Conservation (phyloP, 2,797 vertebrate species). For the Silurus aristotelis region DNA sequence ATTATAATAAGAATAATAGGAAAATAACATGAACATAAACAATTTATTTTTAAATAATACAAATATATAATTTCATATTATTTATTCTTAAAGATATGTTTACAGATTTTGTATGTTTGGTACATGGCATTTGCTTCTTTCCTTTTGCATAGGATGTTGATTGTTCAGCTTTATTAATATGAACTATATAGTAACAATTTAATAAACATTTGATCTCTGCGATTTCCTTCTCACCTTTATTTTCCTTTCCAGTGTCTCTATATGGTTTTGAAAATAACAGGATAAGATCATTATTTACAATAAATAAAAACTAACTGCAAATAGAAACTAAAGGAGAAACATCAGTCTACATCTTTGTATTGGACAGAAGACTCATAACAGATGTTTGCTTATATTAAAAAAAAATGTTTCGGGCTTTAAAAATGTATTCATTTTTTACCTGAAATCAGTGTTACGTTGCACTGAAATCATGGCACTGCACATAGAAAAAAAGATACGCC, state of each 20-base stretch:
- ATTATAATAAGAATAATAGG: neutral
- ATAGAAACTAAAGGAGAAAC: neutral
- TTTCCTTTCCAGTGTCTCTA: neutral
- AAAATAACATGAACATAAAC: no score
- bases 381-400: neutral
- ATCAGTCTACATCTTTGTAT: neutral
- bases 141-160: no score
- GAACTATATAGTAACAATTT: neutral
- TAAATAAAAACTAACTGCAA: neutral
- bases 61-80: neutral
- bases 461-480: neutral
- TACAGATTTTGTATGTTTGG: no score
- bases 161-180: neutral
- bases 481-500: neutral
- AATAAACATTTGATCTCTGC: neutral
- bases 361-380: neutral
- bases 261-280: neutral
- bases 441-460: neutral
- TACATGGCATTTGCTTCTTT: neutral
- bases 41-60: neutral
- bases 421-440: no score
- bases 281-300: neutral
- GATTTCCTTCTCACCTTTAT: neutral
- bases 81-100: no score
- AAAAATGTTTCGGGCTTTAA: neutral